Evolutionary conservation across 2,113 vertebrate species (phyloP).

Genomic region (Tragelaphus strepsiceros): DNA sequence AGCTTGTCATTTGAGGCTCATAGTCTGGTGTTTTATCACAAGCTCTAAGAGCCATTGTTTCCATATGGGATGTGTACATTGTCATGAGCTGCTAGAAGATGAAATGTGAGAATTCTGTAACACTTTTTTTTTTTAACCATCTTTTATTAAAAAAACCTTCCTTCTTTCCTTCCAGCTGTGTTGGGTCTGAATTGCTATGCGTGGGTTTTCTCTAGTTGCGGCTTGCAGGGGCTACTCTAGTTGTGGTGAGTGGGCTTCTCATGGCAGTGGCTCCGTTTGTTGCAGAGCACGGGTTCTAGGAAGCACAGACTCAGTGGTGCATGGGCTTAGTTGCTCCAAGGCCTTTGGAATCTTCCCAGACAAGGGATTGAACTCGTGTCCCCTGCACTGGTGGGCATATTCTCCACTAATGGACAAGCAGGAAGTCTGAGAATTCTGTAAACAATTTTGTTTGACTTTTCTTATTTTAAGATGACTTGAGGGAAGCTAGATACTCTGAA

Average conservation of each 20-base stretch:
- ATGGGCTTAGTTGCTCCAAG: background rate
- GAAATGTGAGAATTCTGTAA: background rate
- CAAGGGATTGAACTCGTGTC: background rate
- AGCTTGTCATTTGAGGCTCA: background rate
- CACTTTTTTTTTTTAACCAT: background rate
- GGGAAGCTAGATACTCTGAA: background rate
- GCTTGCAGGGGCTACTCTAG: background rate
- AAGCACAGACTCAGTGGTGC: background rate
- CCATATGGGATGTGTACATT: background rate
- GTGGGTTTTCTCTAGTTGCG: background rate
- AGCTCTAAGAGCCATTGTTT: background rate
- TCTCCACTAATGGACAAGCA: background rate
- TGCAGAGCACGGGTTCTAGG: background rate
- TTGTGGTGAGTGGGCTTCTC: background rate
- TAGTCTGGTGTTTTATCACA: background rate
- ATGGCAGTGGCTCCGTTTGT: background rate
- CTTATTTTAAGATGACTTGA: background rate
- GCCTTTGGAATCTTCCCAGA: background rate
- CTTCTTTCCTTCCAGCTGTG: background rate
- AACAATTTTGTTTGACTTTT: background rate
- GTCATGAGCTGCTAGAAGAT: background rate
- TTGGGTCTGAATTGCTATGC: accelerated
- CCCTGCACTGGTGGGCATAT: background rate
- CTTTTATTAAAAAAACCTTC: background rate
- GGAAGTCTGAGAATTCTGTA: background rate